phyloP scores from a whole-genome alignment of 2,113 vertebrate species.

The Xyrauchen texanus region DNA sequence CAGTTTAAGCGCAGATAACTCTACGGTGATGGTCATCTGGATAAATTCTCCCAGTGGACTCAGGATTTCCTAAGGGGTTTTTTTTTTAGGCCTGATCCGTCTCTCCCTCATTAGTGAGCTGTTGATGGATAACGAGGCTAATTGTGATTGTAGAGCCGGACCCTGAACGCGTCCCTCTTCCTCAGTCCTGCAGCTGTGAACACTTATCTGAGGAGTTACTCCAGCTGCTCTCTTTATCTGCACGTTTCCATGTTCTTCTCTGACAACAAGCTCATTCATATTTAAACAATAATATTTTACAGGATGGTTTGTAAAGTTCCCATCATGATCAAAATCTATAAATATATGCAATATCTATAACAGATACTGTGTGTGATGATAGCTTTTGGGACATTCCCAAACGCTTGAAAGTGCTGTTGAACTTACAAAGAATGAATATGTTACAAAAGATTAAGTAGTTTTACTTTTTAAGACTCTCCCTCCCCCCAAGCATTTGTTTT shows the following conservation, averaged over 20 bases:
- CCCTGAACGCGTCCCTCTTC: conserved; percentile 8
- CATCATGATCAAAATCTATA: too few relatives aligned
- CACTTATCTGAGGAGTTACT: conserved; percentile 38
- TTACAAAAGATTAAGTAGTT: too few relatives aligned
- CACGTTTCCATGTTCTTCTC: not conserved
- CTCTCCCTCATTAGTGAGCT: conserved; percentile 44
- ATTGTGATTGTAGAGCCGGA: conserved; percentile 30
- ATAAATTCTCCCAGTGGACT: conserved; percentile 26
- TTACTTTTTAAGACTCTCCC: too few relatives aligned
- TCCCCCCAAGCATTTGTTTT: not conserved
- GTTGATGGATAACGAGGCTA: conserved; percentile 55
- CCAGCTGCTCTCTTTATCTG: conserved; percentile 45
- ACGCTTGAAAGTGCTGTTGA: too few relatives aligned
- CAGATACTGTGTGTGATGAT: too few relatives aligned
- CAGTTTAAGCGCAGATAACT: too few relatives aligned
- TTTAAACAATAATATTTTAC: not conserved
- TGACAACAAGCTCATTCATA: not conserved
- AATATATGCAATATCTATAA: too few relatives aligned
- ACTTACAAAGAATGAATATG: too few relatives aligned
- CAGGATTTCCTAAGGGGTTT: conserved; percentile 45
- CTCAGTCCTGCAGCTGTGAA: conserved; percentile 54
- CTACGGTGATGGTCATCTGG: too few relatives aligned
- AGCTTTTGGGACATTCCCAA: too few relatives aligned
- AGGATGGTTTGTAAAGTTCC: not conserved
- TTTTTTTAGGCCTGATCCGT: not conserved